Evolutionary conservation across 2,113 vertebrate genomes (phyloP).

Genomic region (Ceuthmochares aereus): DNA sequence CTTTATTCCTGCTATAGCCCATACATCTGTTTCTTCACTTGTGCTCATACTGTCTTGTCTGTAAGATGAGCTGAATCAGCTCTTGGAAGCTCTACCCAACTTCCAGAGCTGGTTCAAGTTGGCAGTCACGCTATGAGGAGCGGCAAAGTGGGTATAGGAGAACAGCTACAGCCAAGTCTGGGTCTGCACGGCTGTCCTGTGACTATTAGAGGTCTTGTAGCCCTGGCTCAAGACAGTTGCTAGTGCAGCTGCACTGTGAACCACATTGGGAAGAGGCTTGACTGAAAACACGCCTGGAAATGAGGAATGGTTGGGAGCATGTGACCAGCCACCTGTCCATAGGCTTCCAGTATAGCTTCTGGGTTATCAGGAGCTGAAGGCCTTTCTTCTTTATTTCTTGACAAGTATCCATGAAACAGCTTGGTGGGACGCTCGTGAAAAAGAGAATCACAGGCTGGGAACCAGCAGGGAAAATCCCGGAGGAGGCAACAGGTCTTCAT

Average conservation of each 20-base stretch:
- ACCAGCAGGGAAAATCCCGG: background rate
- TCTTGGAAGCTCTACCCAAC: accelerated
- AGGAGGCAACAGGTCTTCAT: background rate
- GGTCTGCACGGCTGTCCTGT: background rate
- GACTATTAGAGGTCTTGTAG: background rate
- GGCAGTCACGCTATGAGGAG: accelerated
- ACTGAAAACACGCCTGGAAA: background rate
- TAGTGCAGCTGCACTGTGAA: background rate
- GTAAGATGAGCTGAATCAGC: accelerated
- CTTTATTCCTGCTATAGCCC: accelerated
- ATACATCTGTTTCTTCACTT: background rate
- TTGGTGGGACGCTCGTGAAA: background rate
- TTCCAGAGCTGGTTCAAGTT: background rate
- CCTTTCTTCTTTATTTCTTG: background rate
- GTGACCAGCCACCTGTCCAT: background rate
- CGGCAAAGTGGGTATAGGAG: background rate
- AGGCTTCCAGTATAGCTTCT: background rate
- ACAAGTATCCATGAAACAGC: background rate
- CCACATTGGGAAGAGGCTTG: background rate
- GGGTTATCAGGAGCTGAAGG: background rate
- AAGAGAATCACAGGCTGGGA: background rate
- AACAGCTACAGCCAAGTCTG: background rate
- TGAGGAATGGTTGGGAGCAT: background rate
- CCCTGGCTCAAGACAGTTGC: background rate
- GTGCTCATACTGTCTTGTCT: background rate